Evolutionary conservation across 2,113 vertebrate genomes (phyloP).

Genomic region (Ploceus nigricollis): DNA sequence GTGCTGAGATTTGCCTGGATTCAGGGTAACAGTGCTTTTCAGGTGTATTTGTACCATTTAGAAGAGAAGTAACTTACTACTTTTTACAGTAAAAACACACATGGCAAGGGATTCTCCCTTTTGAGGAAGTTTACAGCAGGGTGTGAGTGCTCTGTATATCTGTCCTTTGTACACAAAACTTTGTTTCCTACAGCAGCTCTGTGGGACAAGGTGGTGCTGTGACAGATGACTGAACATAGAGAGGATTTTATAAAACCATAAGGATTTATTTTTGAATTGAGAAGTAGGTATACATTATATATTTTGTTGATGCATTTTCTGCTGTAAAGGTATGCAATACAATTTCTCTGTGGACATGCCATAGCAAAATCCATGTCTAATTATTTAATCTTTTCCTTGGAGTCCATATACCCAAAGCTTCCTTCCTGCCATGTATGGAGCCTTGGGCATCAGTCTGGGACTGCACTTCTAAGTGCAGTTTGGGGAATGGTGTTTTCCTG

Average conservation of each 20-base stretch:
- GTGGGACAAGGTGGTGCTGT: neutral
- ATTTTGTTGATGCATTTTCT: neutral
- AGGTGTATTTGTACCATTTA: neutral
- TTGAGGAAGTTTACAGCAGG: neutral
- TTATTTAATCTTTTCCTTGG: neutral
- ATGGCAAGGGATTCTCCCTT: neutral
- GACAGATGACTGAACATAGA: neutral
- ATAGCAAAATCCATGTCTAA: neutral
- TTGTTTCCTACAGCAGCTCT: neutral
- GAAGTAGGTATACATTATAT: neutral
- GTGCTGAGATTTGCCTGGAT: neutral
- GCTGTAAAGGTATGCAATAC: neutral
- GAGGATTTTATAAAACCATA: neutral
- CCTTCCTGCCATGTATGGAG: neutral
- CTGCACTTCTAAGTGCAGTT: neutral
- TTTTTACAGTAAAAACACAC: neutral
- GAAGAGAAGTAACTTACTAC: neutral
- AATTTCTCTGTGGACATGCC: neutral
- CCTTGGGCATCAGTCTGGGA: neutral
- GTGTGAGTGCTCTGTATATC: neutral
- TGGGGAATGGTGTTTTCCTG: neutral
- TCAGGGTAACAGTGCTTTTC: neutral
- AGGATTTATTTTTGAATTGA: neutral
- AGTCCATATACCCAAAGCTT: neutral
- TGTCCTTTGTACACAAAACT: neutral